Percentiles rank a stretch among this genome's conserved stretches.
phyloP scores from a whole-genome alignment of 2,797 vertebrate genomes.

The Gadopsis marmoratus region DNA sequence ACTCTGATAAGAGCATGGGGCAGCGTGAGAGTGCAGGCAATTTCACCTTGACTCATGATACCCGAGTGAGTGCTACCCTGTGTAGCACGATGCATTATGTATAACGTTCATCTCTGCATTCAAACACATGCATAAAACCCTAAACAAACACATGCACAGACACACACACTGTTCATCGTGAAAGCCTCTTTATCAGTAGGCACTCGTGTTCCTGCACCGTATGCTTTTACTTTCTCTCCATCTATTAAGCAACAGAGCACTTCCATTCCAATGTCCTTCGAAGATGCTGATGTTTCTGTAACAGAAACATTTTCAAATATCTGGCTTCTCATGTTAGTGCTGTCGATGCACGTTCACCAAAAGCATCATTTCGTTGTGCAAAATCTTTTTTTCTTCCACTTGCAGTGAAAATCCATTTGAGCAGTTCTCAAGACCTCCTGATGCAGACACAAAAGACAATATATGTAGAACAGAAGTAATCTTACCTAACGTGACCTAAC shows the following conservation, averaged over 20 bases:
- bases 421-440: not conserved
- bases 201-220: slow-evolving; percentile 29
- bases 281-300: slow-evolving; percentile 61
- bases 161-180: slow-evolving; percentile 26
- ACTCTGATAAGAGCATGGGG: slow-evolving; percentile 63
- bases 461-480: not conserved
- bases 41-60: slow-evolving; percentile 75
- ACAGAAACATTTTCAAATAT: slow-evolving; percentile 56
- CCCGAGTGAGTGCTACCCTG: slow-evolving; percentile 57
- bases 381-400: not conserved
- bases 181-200: slow-evolving; percentile 61
- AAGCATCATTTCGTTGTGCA: slow-evolving; percentile 29
- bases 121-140: slow-evolving; percentile 50
- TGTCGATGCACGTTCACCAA: slow-evolving; percentile 34
- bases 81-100: slow-evolving; percentile 71
- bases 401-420: slow-evolving; percentile 39
- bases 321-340: slow-evolving; percentile 21
- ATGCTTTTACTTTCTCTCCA: slow-evolving; percentile 49
- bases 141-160: not conserved
- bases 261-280: slow-evolving; percentile 58
- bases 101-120: slow-evolving; percentile 57
- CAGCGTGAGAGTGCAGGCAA: slow-evolving; percentile 61
- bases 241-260: slow-evolving; percentile 54
- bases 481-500: not conserved
- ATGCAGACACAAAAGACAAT: slow-evolving; percentile 23